Percentiles rank a stretch among this genome's conserved stretches.
Evolutionary conservation across 2,113 vertebrate species (phyloP).

Genomic region (Entelurus aequoreus): DNA sequence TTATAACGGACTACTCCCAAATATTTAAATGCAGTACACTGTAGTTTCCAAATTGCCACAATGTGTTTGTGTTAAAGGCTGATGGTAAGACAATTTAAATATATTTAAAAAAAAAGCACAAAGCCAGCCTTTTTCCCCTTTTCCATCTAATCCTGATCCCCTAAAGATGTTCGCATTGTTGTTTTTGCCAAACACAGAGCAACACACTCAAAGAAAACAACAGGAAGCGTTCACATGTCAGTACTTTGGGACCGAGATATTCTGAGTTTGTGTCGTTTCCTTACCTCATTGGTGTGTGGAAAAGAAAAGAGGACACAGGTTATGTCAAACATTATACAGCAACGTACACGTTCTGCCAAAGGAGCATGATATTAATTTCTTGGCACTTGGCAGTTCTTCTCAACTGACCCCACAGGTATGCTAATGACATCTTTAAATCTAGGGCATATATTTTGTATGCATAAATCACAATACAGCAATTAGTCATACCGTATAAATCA

Average conservation of each 20-base stretch:
- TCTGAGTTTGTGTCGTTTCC: constrained; percentile 20
- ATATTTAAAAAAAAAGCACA: constrained; percentile 20
- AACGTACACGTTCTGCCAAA: constrained; percentile 2
- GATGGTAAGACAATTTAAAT: constrained; percentile 9
- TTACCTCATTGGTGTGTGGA: neutral
- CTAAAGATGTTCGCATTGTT: constrained; percentile 37
- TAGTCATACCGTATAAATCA: neutral
- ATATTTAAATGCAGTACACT: neutral
- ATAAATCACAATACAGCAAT: neutral
- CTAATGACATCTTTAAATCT: neutral
- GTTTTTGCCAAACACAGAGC: constrained; percentile 36
- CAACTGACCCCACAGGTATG: neutral
- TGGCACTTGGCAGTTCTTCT: neutral
- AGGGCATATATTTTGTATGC: neutral
- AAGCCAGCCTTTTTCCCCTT: constrained; percentile 46
- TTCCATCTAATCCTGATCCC: constrained; percentile 39
- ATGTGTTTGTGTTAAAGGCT: constrained; percentile 33
- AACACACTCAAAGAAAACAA: constrained; percentile 37
- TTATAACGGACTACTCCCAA: too few species aligned
- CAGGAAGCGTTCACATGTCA: constrained; percentile 30
- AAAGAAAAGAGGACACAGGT: constrained; percentile 3
- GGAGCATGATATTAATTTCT: constrained; percentile 1
- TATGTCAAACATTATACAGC: constrained; percentile 13
- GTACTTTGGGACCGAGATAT: constrained; percentile 7
- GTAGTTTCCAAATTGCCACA: neutral